Evolutionary conservation across 2,888 invertebrate species (phyloP).

Genomic region (Parnassius mnemosyne): DNA sequence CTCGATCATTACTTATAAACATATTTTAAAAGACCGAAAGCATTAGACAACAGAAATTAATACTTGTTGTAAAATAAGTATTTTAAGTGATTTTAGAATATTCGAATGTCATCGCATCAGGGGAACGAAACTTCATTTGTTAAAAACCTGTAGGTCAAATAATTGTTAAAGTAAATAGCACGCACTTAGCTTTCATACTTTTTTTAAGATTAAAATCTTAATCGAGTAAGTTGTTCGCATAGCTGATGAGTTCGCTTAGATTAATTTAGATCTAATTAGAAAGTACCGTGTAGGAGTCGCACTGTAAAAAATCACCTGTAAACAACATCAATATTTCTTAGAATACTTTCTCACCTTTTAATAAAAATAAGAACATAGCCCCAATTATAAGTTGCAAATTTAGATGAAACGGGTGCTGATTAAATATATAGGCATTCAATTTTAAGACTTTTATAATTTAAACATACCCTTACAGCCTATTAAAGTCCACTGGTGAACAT

Average conservation of each 20-base stretch:
- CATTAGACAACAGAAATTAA: too few relatives aligned
- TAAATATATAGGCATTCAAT: neutral
- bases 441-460: neutral
- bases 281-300: constrained; percentile 21
- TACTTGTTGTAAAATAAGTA: too few relatives aligned
- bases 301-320: constrained; percentile 19
- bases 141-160: too few relatives aligned
- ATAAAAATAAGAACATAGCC: neutral
- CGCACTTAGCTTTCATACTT: neutral
- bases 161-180: too few relatives aligned
- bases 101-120: too few relatives aligned
- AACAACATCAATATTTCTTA: constrained; percentile 9
- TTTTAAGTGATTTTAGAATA: too few relatives aligned
- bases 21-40: too few relatives aligned
- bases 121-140: too few relatives aligned
- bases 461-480: too few relatives aligned
- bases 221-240: constrained; percentile 1
- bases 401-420: constrained; percentile 8
- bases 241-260: neutral
- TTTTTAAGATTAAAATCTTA: neutral
- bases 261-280: constrained; percentile 23
- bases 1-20: too few relatives aligned
- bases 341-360: constrained; percentile 14
- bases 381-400: neutral
- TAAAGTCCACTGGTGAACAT: too few relatives aligned